Conservation (phyloP, 2,888 invertebrate species). For the Eristalis tenax region DNA sequence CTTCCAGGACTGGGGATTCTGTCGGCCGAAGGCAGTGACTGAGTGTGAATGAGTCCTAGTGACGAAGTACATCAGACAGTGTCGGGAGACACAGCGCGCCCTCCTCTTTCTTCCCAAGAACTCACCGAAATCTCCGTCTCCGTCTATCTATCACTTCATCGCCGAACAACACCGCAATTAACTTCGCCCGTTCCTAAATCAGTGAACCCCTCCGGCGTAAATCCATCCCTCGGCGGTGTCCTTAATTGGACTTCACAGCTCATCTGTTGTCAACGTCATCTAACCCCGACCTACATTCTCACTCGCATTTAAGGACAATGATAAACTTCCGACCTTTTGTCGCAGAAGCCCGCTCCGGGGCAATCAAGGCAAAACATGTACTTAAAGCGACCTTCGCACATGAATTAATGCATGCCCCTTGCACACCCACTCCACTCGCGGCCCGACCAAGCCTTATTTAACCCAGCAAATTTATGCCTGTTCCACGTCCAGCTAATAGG, state of each 20-base stretch:
- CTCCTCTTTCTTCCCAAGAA: no score
- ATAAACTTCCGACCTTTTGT: background rate
- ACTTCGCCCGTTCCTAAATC: background rate
- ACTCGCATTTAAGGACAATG: background rate
- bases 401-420: background rate
- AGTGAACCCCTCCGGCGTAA: background rate
- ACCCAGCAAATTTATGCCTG: background rate
- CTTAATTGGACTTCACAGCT: background rate
- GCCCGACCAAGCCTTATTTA: background rate
- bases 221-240: background rate
- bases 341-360: background rate
- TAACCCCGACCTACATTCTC: background rate
- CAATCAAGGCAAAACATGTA: background rate
- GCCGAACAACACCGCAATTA: background rate
- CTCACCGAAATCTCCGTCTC: no score
- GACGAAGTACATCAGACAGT: no score
- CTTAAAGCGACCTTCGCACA: background rate
- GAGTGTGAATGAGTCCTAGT: no score
- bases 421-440: background rate
- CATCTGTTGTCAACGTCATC: background rate
- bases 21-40: no score
- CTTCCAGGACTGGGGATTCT: no score
- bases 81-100: no score
- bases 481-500: background rate
- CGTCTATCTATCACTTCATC: no score